Base-by-base conservation (phyloP, 2,797 vertebrate species). In the Cuculus canorus region DNA sequence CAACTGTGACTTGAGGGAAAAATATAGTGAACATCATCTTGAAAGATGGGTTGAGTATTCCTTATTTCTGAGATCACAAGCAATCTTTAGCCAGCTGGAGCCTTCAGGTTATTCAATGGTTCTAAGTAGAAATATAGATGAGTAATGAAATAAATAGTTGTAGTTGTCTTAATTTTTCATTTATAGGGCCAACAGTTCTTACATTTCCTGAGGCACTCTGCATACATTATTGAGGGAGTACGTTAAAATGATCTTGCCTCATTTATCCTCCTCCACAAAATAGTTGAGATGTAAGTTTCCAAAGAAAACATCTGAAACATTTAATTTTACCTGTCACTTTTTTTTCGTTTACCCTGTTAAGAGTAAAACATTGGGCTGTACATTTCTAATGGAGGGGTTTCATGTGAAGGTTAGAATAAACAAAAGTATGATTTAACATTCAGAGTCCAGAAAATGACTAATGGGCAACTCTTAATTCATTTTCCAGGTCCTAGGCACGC, bases 321-420 rank as follows among this genome's bases (percentile, higher is more conserved):
- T 96, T 95, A 96, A 96, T 97, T 97, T 95, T 96, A 94, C 91
- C 91, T 96, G 95, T 96, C 96, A 96, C 64, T 88, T 96, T 86
- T 86, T 48, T 95, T 96, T 96, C 80, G 0, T 93, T 95, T 96
- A 89, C 82, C 84, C 92, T 63, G 92, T 94, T 96, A 94, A 64
- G 89, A 91, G 43, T 90, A 88, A 96, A 95, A 92, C 91, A 78
- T 41, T 61, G 95, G 75, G 80, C 94, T 88, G 78, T 86, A 76
- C 65, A 30, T 97, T 97, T 97, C 92, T 95, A 96, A 70, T 16
- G 16, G 45, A 65, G 18, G 91, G 57, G 82, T 97, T 96, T 96
- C 84, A 92, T 86, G 79, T 93, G 65, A 96, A 93, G 70, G 80
- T 76, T 96, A 91, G 84, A 93, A 96, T 97, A 97, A 97, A 96